Percentiles rank a stretch among this genome's conserved stretches.
Conservation (phyloP, 2,113 vertebrate genomes). For the Cricetomys ansorgei region DNA sequence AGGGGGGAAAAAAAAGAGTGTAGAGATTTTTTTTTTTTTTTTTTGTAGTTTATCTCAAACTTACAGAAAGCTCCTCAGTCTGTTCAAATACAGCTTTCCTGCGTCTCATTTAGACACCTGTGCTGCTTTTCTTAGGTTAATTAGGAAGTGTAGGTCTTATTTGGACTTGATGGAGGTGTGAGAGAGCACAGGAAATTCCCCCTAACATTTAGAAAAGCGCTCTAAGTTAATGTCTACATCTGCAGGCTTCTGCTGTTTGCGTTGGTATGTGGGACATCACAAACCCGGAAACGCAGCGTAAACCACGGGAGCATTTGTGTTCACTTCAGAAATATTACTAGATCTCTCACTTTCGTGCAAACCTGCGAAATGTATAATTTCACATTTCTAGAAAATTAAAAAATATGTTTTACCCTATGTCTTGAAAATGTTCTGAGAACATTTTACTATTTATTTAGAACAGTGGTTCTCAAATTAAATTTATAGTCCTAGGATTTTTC, state of each 20-base stretch:
- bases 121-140: neutral
- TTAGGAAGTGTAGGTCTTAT: neutral
- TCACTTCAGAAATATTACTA: neutral
- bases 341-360: neutral
- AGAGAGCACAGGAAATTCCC: neutral
- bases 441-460: conserved; percentile 35
- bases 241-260: neutral
- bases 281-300: neutral
- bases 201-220: neutral
- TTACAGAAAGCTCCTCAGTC: neutral
- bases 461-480: neutral
- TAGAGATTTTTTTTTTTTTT: neutral
- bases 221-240: neutral
- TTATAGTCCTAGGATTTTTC: neutral
- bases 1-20: neutral
- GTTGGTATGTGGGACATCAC: neutral
- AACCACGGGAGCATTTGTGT: neutral
- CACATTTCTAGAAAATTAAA: conserved; percentile 26
- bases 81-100: neutral
- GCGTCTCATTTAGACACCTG: neutral
- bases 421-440: conserved; percentile 7
- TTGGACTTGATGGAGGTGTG: neutral
- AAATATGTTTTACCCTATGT: neutral
- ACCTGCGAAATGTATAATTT: neutral
- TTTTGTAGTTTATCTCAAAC: neutral